Base-by-base conservation (phyloP, 2,797 vertebrate species). In the Rachycentron canadum region DNA sequence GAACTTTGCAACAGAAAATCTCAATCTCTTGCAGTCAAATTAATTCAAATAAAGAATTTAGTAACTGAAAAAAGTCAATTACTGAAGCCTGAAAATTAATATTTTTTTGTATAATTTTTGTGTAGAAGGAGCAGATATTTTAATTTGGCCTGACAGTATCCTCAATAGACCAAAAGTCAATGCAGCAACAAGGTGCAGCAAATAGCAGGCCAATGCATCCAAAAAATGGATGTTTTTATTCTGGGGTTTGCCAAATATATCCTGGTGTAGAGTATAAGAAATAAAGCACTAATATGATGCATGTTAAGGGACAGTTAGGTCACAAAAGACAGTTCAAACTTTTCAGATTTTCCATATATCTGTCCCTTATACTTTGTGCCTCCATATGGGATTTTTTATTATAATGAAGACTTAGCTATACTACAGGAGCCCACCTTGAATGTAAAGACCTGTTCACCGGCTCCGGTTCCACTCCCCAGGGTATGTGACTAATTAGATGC, bases 401-500 rank as follows among this genome's bases (percentile, higher is more conserved):
- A 69, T 81, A 86, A 86, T 80, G 62, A 73, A 81, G 86, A 87
- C 68, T 69, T 82, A 85, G 82, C 66, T 69, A 0, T 30, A 43
- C 21, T 2, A 69, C 73, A 41, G 69, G 67, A 69, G 73, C 70
- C 63, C 71, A 85, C 73, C 81, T 87, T 76, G 59, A 74, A 67
- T 67, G 71, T 73, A 64, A 52, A 71, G 74, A 74, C 69, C 75
- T 59, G 59, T 30, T 55, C 74, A 21, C 32, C 78, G 25, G 82
- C 84, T 86, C 78, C 53, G 49, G 5, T 62, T 75, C 63, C 32
- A 21, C 45, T 83, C 80, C 63, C 76, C 17, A 23, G 80, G 76
- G 79, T 5, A 43, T 73, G 73, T 69, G 66, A 84, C 82, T 91
- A 91, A 93, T 93, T 91, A 86, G 86, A 86, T 45, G 69, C 66